A percentile compares a stretch with the other conserved stretches of the same genome.
phyloP scores from a whole-genome alignment of 2,888 invertebrate species.

The Parnassius glacialis region DNA sequence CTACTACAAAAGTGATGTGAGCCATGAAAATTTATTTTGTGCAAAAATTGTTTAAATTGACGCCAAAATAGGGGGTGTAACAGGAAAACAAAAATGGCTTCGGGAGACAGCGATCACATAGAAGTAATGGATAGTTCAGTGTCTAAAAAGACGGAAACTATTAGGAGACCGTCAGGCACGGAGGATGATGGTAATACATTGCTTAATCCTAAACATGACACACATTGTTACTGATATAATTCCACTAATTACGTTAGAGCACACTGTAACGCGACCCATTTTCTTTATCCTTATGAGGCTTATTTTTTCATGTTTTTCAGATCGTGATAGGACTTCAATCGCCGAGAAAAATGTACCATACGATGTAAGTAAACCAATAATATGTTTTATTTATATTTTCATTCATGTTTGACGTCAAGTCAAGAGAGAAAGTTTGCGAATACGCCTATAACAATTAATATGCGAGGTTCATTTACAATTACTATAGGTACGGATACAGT shows the following conservation, averaged over 20 bases:
- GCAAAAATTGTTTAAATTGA: constrained; percentile 56
- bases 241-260: not conserved
- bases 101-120: constrained; percentile 91
- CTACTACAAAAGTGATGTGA: constrained; percentile 70
- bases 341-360: constrained; percentile 82
- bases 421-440: constrained; percentile 43
- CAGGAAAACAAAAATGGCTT: constrained; percentile 85
- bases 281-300: constrained; percentile 46
- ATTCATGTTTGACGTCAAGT: constrained; percentile 42
- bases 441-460: constrained; percentile 42
- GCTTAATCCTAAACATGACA: constrained; percentile 41
- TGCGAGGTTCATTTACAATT: constrained; percentile 39
- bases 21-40: constrained; percentile 70
- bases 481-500: no score
- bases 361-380: constrained; percentile 79
- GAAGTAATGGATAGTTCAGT: constrained; percentile 86
- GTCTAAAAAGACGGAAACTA: constrained; percentile 80
- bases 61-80: constrained; percentile 74
- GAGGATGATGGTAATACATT: constrained; percentile 80
- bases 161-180: constrained; percentile 77
- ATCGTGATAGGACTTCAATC: constrained; percentile 81
- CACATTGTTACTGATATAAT: constrained; percentile 29
- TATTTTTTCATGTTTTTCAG: constrained; percentile 69
- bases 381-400: constrained; percentile 41
- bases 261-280: constrained; percentile 36